phyloP scores from a whole-genome alignment of 1,140 invertebrate species.

The Ceratina japonica region DNA sequence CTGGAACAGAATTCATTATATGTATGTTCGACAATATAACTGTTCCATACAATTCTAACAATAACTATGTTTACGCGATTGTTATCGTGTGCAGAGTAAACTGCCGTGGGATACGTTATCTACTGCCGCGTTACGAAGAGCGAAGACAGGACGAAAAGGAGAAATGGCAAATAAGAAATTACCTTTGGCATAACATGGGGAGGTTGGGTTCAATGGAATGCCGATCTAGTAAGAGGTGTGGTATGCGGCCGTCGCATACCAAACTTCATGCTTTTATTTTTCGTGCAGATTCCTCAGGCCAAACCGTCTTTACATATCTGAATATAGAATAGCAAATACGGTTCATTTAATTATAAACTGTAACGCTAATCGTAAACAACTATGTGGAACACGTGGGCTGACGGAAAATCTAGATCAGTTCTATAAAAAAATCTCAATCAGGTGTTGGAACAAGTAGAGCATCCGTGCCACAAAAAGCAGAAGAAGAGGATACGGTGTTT shows the following conservation, averaged over 20 bases:
- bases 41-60: not conserved
- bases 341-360: too few species aligned
- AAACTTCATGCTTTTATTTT: constrained; percentile 55
- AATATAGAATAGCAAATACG: too few species aligned
- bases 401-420: not conserved
- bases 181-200: constrained; percentile 45
- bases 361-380: too few species aligned
- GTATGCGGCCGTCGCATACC: constrained; percentile 66
- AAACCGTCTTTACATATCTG: too few species aligned
- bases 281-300: constrained; percentile 30
- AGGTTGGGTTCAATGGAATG: constrained; percentile 63
- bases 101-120: not conserved
- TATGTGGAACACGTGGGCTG: not conserved
- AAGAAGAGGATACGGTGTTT: constrained; percentile 42
- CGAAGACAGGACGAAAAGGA: constrained; percentile 27
- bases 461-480: constrained; percentile 24
- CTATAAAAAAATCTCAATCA: constrained; percentile 11
- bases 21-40: not conserved
- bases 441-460: constrained; percentile 6
- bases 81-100: not conserved
- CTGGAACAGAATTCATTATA: constrained; percentile 32
- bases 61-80: not conserved
- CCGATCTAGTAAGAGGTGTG: constrained; percentile 68
- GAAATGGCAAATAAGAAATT: constrained; percentile 42
- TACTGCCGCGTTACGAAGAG: not conserved